phyloP scores from a whole-genome alignment of 2,797 vertebrate genomes.

The Sebastes hubbsi region DNA sequence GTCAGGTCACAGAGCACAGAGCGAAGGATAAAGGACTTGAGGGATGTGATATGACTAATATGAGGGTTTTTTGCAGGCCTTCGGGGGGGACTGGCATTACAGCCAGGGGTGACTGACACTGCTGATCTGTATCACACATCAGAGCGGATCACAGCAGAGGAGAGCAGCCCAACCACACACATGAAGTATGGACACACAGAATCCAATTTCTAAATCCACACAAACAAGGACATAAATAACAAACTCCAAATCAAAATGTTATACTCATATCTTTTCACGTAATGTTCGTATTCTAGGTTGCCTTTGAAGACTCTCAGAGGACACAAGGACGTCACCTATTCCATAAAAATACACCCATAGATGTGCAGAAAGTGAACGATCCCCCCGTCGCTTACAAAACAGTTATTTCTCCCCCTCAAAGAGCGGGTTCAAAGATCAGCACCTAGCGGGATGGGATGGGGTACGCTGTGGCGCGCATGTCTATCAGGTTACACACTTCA shows the following conservation, averaged over 20 bases:
- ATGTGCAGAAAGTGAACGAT: slow-evolving; percentile 40
- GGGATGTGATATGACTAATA: slow-evolving; percentile 84
- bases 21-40: slow-evolving; percentile 78
- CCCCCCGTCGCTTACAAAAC: slow-evolving; percentile 58
- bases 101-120: slow-evolving; percentile 82
- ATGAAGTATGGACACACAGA: slow-evolving; percentile 50
- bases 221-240: slow-evolving; percentile 1
- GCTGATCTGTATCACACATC: slow-evolving; percentile 82
- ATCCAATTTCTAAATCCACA: slow-evolving; percentile 8
- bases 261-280: background rate
- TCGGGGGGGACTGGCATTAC: slow-evolving; percentile 69
- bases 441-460: slow-evolving; percentile 73
- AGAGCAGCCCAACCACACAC: slow-evolving; percentile 49
- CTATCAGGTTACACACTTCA: slow-evolving; percentile 86
- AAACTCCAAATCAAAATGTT: background rate
- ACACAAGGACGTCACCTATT: slow-evolving; percentile 12
- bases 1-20: slow-evolving; percentile 80
- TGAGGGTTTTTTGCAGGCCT: slow-evolving; percentile 81
- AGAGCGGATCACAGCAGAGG: slow-evolving; percentile 71
- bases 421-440: slow-evolving; percentile 83
- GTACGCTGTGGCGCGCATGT: slow-evolving; percentile 73
- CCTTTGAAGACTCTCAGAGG: slow-evolving; percentile 17
- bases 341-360: slow-evolving; percentile 26
- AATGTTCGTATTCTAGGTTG: background rate
- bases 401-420: slow-evolving; percentile 74